Base-by-base conservation (phyloP, 2,797 vertebrate genomes). In the Falco rusticolus region DNA sequence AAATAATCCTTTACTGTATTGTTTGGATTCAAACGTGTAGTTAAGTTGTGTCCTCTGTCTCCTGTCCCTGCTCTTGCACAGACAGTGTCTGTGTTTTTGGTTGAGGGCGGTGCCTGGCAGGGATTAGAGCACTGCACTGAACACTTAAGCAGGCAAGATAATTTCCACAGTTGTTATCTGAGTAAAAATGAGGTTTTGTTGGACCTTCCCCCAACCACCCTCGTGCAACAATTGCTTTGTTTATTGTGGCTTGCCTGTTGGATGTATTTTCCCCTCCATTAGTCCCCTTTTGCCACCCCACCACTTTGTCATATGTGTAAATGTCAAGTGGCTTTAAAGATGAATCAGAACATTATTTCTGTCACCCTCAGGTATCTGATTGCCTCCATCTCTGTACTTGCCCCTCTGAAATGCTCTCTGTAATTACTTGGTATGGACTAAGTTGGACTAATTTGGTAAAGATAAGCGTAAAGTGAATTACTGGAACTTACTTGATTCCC, bases 291-390 rank as follows among this genome's bases (percentile, higher is more conserved):
- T 0, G 1, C 22, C 68, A 89, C 50, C 92, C 81, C 53, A 89
- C 92, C 68, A 11, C 66, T 88, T 89, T 80, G 86, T 92, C 78
- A 33, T 45, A 74, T 18, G 31, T 80, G 86, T 91, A 84, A 96
- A 97, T 95, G 96, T 91, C 94, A 96, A 85, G 61, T 75, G 78
- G 53, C 78, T 95, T 82, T 87, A 93, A 94, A 85, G 92, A 97
- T 96, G 75, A 96, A 95, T 96, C 96, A 95, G 81, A 91, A n/a
- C 19, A 47, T 24, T 74, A 39, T 64, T 94, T 84, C 37, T 85
- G 31, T 61, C 60, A 47, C 71, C 45, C 45, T 68, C 22, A 24
- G 11, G 45, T 65, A 56, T 26, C 64, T 34, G 33, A 59, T 79
- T 63, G 56, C 26, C 45, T 70, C 68, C 18, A 15, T 50, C 53